These are phyloP conservation scores for Leptestheria dahalacensis DNA, from an alignment of 1,140 invertebrate species.

Conservation along the genomic window DNA sequence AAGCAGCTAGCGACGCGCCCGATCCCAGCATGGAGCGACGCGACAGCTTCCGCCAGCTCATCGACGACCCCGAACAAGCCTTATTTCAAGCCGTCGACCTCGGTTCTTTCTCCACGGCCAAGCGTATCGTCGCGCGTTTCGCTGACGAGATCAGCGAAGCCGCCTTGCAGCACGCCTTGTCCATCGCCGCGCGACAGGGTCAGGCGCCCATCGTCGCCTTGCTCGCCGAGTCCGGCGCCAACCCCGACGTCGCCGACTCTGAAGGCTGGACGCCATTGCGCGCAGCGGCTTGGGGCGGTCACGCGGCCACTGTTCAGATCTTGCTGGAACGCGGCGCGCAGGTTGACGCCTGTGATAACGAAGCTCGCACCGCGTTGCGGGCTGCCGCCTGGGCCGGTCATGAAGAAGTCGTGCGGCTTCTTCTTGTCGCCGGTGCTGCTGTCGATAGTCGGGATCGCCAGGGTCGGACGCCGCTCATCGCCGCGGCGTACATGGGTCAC, in stretches of 20 bases:
- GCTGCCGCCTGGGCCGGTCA: slow-evolving; percentile 86
- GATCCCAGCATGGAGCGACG: neutral
- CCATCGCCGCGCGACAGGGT: slow-evolving; percentile 12
- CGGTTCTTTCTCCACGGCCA: neutral
- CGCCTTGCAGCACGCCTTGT: slow-evolving; percentile 5
- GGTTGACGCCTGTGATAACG: slow-evolving; percentile 67
- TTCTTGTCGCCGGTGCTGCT: slow-evolving; percentile 61
- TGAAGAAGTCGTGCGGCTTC: slow-evolving; percentile 61
- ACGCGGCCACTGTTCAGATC: slow-evolving; percentile 57
- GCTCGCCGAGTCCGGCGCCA: slow-evolving; percentile 47
- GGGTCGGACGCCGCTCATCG: slow-evolving; percentile 59
- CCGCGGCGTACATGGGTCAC: slow-evolving; percentile 70
- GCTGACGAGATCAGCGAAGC: neutral
- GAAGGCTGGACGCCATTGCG: slow-evolving; percentile 35
- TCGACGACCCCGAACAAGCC: slow-evolving; percentile 21
- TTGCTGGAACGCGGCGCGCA: slow-evolving; percentile 54
- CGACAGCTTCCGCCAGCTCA: slow-evolving; percentile 25
- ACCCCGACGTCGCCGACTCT: slow-evolving; percentile 32
- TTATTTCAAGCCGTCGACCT: slow-evolving; percentile 9
- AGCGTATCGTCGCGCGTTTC: neutral
- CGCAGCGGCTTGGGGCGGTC: slow-evolving; percentile 59
- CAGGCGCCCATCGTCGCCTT: slow-evolving; percentile 23
- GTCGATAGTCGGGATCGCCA: slow-evolving; percentile 72
- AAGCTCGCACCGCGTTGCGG: slow-evolving; percentile 72
- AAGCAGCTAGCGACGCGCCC: neutral